Evolutionary conservation across 2,113 vertebrate genomes (phyloP), one percentile per base, ranked within the genome.

Genomic region (Tauraco erythrolophus): DNA sequence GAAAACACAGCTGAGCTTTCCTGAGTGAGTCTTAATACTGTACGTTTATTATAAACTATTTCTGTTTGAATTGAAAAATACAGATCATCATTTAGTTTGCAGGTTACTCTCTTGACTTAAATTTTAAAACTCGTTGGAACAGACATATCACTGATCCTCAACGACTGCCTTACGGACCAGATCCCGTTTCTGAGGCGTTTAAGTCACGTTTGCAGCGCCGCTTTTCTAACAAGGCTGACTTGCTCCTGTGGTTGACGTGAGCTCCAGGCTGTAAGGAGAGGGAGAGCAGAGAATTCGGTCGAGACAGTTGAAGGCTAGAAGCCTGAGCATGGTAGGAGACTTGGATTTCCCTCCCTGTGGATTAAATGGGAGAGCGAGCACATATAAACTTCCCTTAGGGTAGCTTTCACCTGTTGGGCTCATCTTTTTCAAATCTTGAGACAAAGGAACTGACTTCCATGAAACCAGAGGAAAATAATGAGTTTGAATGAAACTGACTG

Each of bases 251-350:
- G 31, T n/a, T 23, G 11, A 19, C 2, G 2, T 75, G 27, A 57
- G 60, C 48, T 86, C 27, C 21, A 14, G 14, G 19, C 51, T 58
- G 17, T 35, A 45, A 24, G 1, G 12, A 27, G 41, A 46, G 78
- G 19, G 39, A 84, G 21, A 57, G 56, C 0, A 0, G n/a, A 23
- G 10, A 6, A 17, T 68, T 65, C 0, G 0, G 19, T 37, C 22
- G 53, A 88, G 51, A 7, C 35, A 33, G 23, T 15, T 46, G 39
- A 74, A 61, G 0, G 4, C 39, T 3, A 0, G 41, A 61, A 88
- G 15, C 69, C 41, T 43, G 19, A 83, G 54, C 45, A 41, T 23
- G 16, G 48, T 46, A 15, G 48, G 75, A 94, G 39, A 11, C 57
- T 61, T 77, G 6, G 70, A 21, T 81, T 84, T 84, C 61, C 46